phyloP scores from a whole-genome alignment of 2,888 invertebrate genomes.

The Agonum fuliginosum region DNA sequence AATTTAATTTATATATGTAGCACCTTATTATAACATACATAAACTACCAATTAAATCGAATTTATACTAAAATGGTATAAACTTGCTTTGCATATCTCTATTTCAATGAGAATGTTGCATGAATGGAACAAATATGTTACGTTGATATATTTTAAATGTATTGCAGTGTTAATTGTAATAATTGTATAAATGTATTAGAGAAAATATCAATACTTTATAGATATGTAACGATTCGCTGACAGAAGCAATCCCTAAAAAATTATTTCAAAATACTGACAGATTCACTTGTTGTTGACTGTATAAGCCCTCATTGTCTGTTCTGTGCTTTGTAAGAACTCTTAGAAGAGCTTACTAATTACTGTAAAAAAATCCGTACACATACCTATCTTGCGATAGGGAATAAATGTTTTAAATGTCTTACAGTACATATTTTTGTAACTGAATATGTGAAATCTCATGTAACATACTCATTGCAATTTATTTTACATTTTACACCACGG shows the following conservation, averaged over 20 bases:
- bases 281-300: neutral
- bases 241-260: neutral
- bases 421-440: conserved; percentile 29
- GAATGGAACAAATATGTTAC: conserved; percentile 10
- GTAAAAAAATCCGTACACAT: neutral
- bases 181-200: neutral
- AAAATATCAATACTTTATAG: neutral
- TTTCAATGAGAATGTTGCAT: conserved; percentile 42
- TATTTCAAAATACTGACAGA: neutral
- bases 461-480: conserved; percentile 43
- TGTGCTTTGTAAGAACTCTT: neutral
- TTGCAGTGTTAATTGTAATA: conserved; percentile 23
- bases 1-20: no score
- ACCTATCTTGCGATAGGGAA: conserved; percentile 7
- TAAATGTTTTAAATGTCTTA: neutral
- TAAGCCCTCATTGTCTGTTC: neutral
- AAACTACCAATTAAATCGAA: no score
- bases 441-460: conserved; percentile 28
- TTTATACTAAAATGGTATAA: no score
- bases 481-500: conserved; percentile 10
- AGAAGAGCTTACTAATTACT: neutral
- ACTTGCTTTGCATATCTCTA: conserved; percentile 39
- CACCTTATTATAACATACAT: no score
- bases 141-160: conserved; percentile 36
- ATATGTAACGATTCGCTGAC: neutral